phyloP scores from a whole-genome alignment of 92 coral and sea anemone species.

The Montipora capitata region DNA sequence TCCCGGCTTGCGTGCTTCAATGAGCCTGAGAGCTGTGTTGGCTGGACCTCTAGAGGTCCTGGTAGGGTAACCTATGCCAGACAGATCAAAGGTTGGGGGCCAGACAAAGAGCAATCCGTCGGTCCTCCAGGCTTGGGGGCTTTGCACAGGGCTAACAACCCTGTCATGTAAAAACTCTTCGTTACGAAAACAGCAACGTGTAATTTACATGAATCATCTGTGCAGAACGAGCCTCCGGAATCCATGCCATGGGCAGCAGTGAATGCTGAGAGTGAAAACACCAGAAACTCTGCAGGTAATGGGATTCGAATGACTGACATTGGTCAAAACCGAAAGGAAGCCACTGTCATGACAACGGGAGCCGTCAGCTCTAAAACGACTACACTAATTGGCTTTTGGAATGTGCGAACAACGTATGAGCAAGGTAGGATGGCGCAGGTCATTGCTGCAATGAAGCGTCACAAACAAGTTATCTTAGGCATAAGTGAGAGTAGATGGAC shows the following conservation, averaged over 20 bases:
- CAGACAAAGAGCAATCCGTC: neutral
- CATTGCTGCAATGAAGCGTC: slow-evolving; percentile 15
- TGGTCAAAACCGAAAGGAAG: slow-evolving; percentile 18
- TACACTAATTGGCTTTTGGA: slow-evolving; percentile 17
- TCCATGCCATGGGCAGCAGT: too few relatives aligned
- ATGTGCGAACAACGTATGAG: slow-evolving; percentile 6
- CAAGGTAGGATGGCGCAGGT: slow-evolving; percentile 23
- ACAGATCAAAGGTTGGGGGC: neutral
- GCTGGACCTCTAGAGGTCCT: neutral
- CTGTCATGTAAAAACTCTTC: neutral
- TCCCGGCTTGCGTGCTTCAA: neutral
- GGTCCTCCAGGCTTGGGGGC: slow-evolving; percentile 1
- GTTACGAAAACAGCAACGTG: slow-evolving; percentile 2
- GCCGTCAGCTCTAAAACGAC: slow-evolving; percentile 20
- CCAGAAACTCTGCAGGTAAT: too few relatives aligned
- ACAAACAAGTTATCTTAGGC: neutral
- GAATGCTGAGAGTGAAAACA: too few relatives aligned
- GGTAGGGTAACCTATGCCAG: neutral
- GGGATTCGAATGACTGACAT: neutral
- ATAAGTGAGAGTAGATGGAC: slow-evolving; percentile 31
- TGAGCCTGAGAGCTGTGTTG: neutral
- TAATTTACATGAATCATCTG: neutral
- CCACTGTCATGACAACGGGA: neutral
- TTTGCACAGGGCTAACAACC: neutral
- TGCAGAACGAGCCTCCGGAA: neutral